Base-by-base conservation (phyloP, 2,113 vertebrate genomes). In the Petrocephalus microphthalmus region DNA sequence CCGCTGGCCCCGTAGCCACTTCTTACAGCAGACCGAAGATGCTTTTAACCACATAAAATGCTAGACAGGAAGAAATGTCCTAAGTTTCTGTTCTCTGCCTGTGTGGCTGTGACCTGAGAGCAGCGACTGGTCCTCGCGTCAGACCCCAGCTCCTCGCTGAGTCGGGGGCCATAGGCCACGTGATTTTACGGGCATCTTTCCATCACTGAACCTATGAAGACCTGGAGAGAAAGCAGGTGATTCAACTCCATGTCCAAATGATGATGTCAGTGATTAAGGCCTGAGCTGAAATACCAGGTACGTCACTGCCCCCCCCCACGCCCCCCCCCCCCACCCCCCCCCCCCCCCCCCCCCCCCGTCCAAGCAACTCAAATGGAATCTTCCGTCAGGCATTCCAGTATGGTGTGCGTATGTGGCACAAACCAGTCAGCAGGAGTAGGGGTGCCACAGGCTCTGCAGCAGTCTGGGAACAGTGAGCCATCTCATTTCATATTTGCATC, bases 161-260 rank as follows among this genome's bases (percentile, higher is more conserved):
- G 3, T 42, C 0, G 49, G 37, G n/a, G 8, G 13, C 15, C n/a
- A n/a, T n/a, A n/a, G n/a, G n/a, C 51, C 85, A n/a, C 11, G n/a
- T 60, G 19, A 60, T 60, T 11, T 47, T 60, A 45, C 19, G 29
- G 85, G 85, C 85, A 60, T 45, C 54, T 42, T 86, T 86, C 85
- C 85, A 86, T 19, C 47, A 37, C 37, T 60, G 85, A 86, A 13
- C 11, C 2, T 86, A 86, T 22, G 7, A 42, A 20, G 37, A 86
- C 54, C 25, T 86, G 85, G 53, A 86, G 85, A 45, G 85, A 25
- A 86, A 64, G 56, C 85, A 60, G 56, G 53, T 86, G 85, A 86
- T 64, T 86, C 54, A 60, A 1, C 53, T 86, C 29, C 29, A 6
- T 45, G 53, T 86, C 85, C 85, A 86, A 86, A 86, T 45, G 54